Evolutionary conservation across 1,140 invertebrate species (phyloP), one percentile per base, ranked within the genome.

Genomic region (Cyclargus thomasi): DNA sequence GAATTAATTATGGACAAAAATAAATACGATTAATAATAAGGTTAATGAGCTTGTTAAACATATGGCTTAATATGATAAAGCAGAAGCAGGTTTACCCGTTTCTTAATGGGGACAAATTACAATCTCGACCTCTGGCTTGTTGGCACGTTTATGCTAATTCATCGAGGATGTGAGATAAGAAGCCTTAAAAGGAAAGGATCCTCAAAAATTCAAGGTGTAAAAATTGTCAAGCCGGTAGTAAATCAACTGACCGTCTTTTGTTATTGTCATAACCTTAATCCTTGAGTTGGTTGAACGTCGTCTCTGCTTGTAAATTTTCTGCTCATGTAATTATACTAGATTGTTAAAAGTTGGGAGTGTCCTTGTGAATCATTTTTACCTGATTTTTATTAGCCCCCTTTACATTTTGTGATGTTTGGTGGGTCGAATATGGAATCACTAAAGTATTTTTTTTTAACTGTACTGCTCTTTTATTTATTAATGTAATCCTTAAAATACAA

Each of bases 131-230:
- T 59, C 55, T 20, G 55, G 5, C 20, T 17, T 55, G 0, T 59
- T 59, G 8, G 20, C 55, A 59, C 20, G 18, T 21, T 59, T 21
- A 59, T 59, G 55, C 10, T 59, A 59, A 59, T 59, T 59, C 18
- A 59, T 20, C 18, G 55, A 59, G 55, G 55, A 59, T 59, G 18
- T 59, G 18, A 59, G 55, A 55, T 55, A 55, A 53, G 47, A 6
- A 18, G 18, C 55, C 55, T 59, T 59, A 59, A 59, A 59, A 59
- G 55, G 55, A 59, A 55, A 59, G 55, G 55, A 59, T 59, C 55
- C 53, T 17, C 18, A 17, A 2, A 6, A 17, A 14, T 17, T 55
- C 17, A 20, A 20, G 20, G 55, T 59, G 17, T 20, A 11, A 59
- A 55, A 55, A 18, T 59, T 21, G 17, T 20, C 18, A 59, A 2